phyloP scores from a whole-genome alignment of 2,797 vertebrate genomes.

The Protonibea diacanthus region DNA sequence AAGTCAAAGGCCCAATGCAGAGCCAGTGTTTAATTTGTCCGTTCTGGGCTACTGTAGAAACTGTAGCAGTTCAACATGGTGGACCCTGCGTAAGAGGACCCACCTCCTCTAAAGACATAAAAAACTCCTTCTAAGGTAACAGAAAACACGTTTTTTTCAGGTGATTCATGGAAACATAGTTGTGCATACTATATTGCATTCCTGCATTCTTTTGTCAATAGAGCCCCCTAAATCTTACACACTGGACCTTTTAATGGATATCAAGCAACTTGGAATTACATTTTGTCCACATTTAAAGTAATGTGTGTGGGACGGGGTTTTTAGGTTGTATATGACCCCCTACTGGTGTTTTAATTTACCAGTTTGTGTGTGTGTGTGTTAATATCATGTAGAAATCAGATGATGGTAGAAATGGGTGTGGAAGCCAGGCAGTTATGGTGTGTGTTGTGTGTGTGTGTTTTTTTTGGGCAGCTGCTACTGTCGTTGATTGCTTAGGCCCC shows the following conservation, averaged over 20 bases:
- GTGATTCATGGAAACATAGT: too few relatives aligned
- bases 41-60: too few relatives aligned
- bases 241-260: not conserved
- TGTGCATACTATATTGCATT: too few relatives aligned
- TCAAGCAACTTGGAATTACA: constrained; percentile 1
- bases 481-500: constrained; percentile 45
- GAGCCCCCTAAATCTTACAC: too few relatives aligned
- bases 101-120: too few relatives aligned
- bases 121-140: too few relatives aligned
- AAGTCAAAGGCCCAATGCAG: too few relatives aligned
- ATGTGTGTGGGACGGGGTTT: constrained; percentile 18
- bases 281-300: constrained; percentile 4
- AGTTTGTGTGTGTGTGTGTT: constrained; percentile 7
- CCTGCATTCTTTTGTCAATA: too few relatives aligned
- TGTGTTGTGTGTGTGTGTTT: not conserved
- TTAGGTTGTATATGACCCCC: constrained; percentile 27
- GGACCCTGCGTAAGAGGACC: too few relatives aligned
- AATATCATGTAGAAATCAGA: constrained; percentile 9
- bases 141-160: too few relatives aligned
- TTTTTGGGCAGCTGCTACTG: constrained; percentile 55
- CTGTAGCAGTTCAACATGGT: too few relatives aligned
- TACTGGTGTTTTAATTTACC: constrained; percentile 9
- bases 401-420: constrained; percentile 6
- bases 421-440: not conserved
- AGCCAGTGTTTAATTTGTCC: too few relatives aligned